Evolutionary conservation across 1,140 invertebrate genomes (phyloP), one percentile per base, ranked within the genome.

Genomic region (Apis dorsata): DNA sequence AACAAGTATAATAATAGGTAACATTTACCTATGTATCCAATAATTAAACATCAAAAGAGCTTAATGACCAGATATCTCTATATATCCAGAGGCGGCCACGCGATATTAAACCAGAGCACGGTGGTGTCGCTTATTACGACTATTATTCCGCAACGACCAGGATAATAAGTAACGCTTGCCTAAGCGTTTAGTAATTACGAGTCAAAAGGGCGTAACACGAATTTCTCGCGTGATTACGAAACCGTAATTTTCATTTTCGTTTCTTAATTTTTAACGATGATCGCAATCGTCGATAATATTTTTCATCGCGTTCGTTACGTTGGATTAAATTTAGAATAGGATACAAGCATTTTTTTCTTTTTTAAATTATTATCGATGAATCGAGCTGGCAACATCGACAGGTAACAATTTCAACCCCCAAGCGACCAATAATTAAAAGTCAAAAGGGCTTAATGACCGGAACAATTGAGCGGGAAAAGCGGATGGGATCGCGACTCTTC

Each of bases 41-140:
- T 60, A 62, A 62, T 75, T 75, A 62, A 60, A 75, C 57, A 28
- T 75, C 57, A 75, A 62, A 74, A 75, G 72, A 51, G 59, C 34
- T 13, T 62, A 62, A 75, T 75, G 13, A 62, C 72, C 44, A 49
- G 44, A n/a, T 63, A 44, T 59, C 59, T 62, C 55, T 7, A 4
- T 63, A 62, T 75, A 75, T 44, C 1, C 55, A 74, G 49, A 34
- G 11, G 1, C n/a, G 49, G 12, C 57, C 19, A 24, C 28, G 17
- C 28, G 24, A 62, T 75, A 62, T 63, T 75, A 75, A 49, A 62
- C 21, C 28, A 55, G 21, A 2, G 59, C 10, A 28, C 19, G 44
- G 13, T 62, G 34, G 13, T 21, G 34, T 24, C n/a, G 34, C n/a
- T 75, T 24, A 49, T 24, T 49, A 60, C 51, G 49, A 49, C 44